Percentiles rank a stretch among this genome's conserved stretches.
phyloP scores from a whole-genome alignment of 2,113 vertebrate species.

The Esox niger region DNA sequence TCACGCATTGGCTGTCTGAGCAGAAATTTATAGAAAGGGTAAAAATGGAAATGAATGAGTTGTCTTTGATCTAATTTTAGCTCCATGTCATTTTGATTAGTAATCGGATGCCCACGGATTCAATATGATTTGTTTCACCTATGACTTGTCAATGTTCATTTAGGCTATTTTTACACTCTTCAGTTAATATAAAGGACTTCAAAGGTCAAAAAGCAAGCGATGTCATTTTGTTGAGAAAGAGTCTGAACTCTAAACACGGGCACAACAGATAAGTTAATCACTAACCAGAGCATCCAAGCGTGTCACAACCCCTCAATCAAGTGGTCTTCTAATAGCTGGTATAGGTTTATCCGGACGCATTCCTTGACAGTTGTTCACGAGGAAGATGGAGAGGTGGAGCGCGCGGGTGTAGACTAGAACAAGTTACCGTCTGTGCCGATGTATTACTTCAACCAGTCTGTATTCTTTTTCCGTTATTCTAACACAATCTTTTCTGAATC shows the following conservation, averaged over 20 bases:
- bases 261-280: background rate
- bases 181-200: background rate
- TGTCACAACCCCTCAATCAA: background rate
- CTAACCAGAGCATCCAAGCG: background rate
- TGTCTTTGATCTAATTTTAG: constrained; percentile 4
- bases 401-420: background rate
- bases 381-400: constrained; percentile 3
- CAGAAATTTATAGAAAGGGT: background rate
- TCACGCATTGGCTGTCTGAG: background rate
- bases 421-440: background rate
- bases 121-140: background rate
- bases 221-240: background rate
- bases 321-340: background rate
- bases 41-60: constrained; percentile 1
- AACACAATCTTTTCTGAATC: background rate
- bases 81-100: background rate
- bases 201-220: background rate
- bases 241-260: background rate
- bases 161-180: background rate
- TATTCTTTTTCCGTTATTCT: background rate
- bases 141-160: background rate
- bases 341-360: background rate
- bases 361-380: constrained; percentile 7
- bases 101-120: background rate
- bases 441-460: background rate